Percentiles rank a stretch among this genome's conserved stretches.
These are phyloP conservation scores for Boulengeromyrus knoepffleri DNA, from an alignment of 2,113 vertebrate species.

Conservation along the genomic window DNA sequence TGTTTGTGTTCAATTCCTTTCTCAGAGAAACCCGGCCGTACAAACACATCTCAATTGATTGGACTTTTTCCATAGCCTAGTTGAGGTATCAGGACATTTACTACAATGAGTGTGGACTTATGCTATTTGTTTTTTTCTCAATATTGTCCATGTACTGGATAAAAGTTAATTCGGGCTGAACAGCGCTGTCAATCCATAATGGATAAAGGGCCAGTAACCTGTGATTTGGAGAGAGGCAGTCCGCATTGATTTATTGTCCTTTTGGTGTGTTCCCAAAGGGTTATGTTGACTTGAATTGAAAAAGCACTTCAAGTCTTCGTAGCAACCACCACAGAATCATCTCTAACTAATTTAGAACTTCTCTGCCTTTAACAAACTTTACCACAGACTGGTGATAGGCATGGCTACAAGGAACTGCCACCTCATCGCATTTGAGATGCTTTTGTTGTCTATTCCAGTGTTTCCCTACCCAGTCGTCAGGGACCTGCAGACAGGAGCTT, in stretches of 20 bases:
- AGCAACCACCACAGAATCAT: background rate
- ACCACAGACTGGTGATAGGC: background rate
- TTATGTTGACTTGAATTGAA: background rate
- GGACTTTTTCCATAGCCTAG: background rate
- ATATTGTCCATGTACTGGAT: background rate
- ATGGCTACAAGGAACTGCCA: background rate
- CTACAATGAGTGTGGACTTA: constrained; percentile 5
- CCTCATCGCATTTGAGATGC: background rate
- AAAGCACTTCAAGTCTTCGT: background rate
- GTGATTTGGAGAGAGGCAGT: background rate
- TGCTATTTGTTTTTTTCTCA: background rate
- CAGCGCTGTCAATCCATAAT: background rate
- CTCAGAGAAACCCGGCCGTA: background rate
- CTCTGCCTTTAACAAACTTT: background rate
- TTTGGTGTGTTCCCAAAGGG: background rate
- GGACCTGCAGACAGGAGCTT: background rate
- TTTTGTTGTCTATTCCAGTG: background rate
- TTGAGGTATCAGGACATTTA: background rate
- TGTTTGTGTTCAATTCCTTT: background rate
- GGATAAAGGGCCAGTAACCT: background rate
- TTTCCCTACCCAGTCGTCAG: background rate
- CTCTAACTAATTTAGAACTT: background rate
- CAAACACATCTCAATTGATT: background rate
- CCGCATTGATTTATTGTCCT: background rate
- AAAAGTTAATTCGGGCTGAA: background rate